These are phyloP conservation scores for Asobara japonica DNA, from an alignment of 1,140 invertebrate genomes.

Conservation along the genomic window DNA sequence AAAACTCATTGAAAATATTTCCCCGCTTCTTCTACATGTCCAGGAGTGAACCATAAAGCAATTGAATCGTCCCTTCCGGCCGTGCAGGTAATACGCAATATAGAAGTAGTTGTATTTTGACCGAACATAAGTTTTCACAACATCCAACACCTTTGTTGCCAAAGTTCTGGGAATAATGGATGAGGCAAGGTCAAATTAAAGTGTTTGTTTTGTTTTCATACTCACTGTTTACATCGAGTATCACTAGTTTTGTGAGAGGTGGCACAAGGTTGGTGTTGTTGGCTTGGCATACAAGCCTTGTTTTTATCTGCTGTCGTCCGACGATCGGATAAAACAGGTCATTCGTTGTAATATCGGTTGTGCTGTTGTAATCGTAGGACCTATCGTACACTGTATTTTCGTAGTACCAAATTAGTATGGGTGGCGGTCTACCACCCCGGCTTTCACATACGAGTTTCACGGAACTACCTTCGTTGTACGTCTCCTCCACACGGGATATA, in stretches of 20 bases:
- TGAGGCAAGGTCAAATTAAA: no score
- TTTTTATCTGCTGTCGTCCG: constrained; percentile 80
- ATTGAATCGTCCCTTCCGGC: no score
- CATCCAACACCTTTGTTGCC: neutral
- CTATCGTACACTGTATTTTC: constrained; percentile 86
- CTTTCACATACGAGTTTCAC: constrained; percentile 71
- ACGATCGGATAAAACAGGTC: constrained; percentile 79
- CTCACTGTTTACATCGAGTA: constrained; percentile 89
- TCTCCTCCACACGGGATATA: constrained; percentile 61
- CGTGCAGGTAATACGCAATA: no score
- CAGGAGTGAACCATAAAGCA: no score
- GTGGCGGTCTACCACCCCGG: constrained; percentile 76
- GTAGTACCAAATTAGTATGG: constrained; percentile 84
- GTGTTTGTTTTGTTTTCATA: constrained; percentile 47
- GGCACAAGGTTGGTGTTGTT: constrained; percentile 84
- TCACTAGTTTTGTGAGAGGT: constrained; percentile 78
- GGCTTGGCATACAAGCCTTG: constrained; percentile 83
- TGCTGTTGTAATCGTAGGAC: constrained; percentile 75
- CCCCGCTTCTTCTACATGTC: no score
- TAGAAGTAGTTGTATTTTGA: no score
- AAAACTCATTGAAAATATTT: no score
- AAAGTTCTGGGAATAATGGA: neutral
- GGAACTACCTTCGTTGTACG: constrained; percentile 71
- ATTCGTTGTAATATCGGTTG: constrained; percentile 77
- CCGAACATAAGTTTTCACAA: no score